Evolutionary conservation across 2,888 invertebrate genomes (phyloP).

Genomic region (Scrobipalpa atriplicella): DNA sequence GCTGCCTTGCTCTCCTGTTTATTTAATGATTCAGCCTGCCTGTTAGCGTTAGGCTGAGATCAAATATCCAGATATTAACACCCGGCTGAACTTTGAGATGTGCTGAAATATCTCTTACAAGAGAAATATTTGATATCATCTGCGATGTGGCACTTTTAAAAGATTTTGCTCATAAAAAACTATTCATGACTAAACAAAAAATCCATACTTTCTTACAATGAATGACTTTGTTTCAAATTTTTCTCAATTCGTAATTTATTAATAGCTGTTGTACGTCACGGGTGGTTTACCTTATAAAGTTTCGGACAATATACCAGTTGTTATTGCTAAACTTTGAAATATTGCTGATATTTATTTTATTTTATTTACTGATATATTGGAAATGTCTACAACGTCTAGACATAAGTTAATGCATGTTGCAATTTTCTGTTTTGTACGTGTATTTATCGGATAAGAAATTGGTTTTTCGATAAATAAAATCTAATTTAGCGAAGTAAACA

Average conservation of each 20-base stretch:
- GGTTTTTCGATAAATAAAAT: background rate
- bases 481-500: background rate
- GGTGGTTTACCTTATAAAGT: background rate
- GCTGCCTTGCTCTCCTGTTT: background rate
- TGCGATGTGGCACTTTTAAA: no score
- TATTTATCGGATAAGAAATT: background rate
- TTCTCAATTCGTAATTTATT: background rate
- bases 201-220: no score
- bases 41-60: background rate
- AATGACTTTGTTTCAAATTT: no score
- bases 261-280: background rate
- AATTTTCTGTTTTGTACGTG: background rate
- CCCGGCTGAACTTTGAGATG: background rate
- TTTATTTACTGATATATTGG: background rate
- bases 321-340: slow-evolving; percentile 17
- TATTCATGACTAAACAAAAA: no score
- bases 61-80: slow-evolving; percentile 4
- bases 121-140: background rate
- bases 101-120: background rate
- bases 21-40: background rate
- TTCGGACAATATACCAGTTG: slow-evolving; percentile 4
- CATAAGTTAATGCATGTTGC: slow-evolving; percentile 6
- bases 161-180: no score
- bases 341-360: slow-evolving; percentile 2
- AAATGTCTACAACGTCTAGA: slow-evolving; percentile 15